Evolutionary conservation across 2,797 vertebrate species (phyloP), one percentile per base, ranked within the genome.

Genomic region (Vireo griseus): DNA sequence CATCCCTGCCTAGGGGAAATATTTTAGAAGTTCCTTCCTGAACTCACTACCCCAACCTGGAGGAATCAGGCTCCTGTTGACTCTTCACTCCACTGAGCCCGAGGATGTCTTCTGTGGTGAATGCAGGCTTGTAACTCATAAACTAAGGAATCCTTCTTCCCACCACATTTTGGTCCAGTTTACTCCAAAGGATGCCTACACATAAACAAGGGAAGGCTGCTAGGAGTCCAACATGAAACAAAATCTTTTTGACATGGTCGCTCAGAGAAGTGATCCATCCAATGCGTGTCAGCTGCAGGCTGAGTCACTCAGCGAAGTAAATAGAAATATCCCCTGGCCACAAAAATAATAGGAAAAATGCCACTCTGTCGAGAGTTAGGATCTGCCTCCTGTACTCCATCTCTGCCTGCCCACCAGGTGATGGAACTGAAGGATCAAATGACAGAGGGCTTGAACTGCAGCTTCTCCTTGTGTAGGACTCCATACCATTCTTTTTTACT

Each of bases 21-120:
- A 63, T 48, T 48, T 63, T 42, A 77, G 42, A 80, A 45, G 9
- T 71, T 80, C 69, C 33, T 54, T 40, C 17, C 69, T 83, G 42
- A 77, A 52, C 6, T 59, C 16, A 35, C 16, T 57, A 28, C 16
- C 9, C 6, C 0, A 0, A 2, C 25, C 22, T 77, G 40, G 17
- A 40, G 21, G 5, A 86, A 37, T 1, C 21, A 2, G 11, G 1
- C 3, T 90, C 2, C 29, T 77, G 11, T 33, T 86, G 48, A 40
- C 18, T 57, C 18, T 65, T 76, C n/a, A 29, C 3, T 69, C 5
- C 24, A 35, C 21, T 14, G 21, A 39, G 16, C 25, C 18, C 11
- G 42, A 24, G 19, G 31, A 62, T 51, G 3, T 48, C 7, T 82
- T 75, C 47, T 16, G 12, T 29, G 13, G n/a, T 71, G 37, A 54